A percentile compares a stretch with the other conserved stretches of the same genome.
phyloP scores from a whole-genome alignment of 2,113 vertebrate species.

The Muscicapa adusta region DNA sequence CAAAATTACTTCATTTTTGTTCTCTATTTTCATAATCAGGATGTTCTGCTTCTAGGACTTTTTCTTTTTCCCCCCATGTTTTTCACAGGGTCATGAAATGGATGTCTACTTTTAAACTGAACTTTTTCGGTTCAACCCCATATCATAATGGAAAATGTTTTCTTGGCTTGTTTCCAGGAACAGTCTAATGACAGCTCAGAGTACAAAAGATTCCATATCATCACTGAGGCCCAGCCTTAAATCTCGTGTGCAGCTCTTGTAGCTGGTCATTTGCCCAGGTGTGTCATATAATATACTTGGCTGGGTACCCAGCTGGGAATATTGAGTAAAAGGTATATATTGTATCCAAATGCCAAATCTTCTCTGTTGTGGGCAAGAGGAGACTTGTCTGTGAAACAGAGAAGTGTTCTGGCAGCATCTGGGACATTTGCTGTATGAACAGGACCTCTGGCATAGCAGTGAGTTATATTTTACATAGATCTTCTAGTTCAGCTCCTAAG shows the following conservation, averaged over 20 bases:
- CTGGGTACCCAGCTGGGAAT: not conserved
- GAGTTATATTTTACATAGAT: not conserved
- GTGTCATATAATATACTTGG: accelerated
- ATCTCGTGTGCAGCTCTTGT: not conserved
- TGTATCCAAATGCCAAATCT: not conserved
- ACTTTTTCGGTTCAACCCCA: not conserved
- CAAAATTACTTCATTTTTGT: not conserved
- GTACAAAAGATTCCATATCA: not conserved
- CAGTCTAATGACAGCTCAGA: not conserved
- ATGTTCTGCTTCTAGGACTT: not conserved
- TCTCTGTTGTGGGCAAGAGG: not conserved
- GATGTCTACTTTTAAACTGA: not conserved
- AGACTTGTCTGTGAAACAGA: not conserved
- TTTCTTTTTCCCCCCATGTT: not conserved
- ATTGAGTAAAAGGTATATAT: not conserved
- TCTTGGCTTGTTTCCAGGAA: not conserved
- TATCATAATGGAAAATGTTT: not conserved
- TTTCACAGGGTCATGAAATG: not conserved
- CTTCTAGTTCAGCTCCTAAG: not conserved
- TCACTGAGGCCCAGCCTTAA: not conserved
- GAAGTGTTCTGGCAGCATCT: not conserved
- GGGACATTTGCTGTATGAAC: not conserved
- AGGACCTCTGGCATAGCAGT: not conserved
- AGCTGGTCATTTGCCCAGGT: not conserved
- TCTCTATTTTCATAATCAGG: not conserved